A percentile compares a stretch with the other conserved stretches of the same genome.
phyloP scores from a whole-genome alignment of 2,888 invertebrate species.

The Notocelia uddmanniana region DNA sequence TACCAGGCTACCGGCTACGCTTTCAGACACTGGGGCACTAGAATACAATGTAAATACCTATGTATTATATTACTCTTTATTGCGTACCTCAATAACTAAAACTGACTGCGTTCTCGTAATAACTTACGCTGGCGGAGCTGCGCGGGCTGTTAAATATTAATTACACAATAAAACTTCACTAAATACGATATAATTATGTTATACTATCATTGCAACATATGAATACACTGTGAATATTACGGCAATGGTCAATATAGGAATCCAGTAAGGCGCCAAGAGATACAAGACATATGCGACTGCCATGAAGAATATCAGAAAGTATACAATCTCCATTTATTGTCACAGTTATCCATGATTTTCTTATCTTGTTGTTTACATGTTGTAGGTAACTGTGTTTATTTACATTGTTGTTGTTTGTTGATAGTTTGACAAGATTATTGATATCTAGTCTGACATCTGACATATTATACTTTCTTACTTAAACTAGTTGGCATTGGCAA shows the following conservation, averaged over 20 bases:
- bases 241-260: slow-evolving; percentile 61
- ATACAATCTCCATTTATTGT: slow-evolving; percentile 77
- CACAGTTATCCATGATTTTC: slow-evolving; percentile 40
- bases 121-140: too few relatives aligned
- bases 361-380: slow-evolving; percentile 3
- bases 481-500: neutral
- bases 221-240: slow-evolving; percentile 64
- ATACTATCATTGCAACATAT: slow-evolving; percentile 64
- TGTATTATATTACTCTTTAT: too few relatives aligned
- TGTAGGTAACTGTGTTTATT: neutral
- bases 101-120: too few relatives aligned
- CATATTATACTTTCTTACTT: too few relatives aligned
- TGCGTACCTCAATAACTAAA: too few relatives aligned
- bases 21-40: too few relatives aligned
- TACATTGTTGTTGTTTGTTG: neutral
- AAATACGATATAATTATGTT: neutral
- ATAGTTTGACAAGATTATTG: neutral
- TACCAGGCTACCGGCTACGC: too few relatives aligned
- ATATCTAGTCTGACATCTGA: neutral
- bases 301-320: slow-evolving; percentile 64
- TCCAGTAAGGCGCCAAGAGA: slow-evolving; percentile 74
- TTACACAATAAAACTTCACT: slow-evolving; percentile 4
- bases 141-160: too few relatives aligned
- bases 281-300: slow-evolving; percentile 65
- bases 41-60: too few relatives aligned